Conservation (phyloP, 2,113 vertebrate genomes). For the Ploceus nigricollis region DNA sequence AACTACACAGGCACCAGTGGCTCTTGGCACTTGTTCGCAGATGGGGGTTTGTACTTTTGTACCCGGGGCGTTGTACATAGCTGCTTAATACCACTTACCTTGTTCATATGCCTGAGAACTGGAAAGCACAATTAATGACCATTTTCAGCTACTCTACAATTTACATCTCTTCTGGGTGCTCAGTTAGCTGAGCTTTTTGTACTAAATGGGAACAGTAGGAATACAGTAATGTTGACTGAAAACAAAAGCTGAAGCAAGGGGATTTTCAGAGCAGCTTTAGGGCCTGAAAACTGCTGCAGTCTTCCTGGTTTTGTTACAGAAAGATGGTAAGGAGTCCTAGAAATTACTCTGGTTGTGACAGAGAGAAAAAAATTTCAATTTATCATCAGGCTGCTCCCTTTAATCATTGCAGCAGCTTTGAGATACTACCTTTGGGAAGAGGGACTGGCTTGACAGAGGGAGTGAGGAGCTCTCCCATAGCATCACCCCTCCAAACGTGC, state of each 20-base stretch:
- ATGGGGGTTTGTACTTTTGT: background rate
- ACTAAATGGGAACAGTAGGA: background rate
- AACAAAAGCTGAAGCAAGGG: background rate
- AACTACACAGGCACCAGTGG: background rate
- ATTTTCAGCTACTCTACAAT: background rate
- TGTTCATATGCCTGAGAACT: background rate
- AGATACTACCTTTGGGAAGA: background rate
- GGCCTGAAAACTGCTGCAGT: background rate
- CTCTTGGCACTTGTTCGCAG: background rate
- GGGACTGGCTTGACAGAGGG: background rate
- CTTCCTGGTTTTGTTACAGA: background rate
- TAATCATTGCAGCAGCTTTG: background rate
- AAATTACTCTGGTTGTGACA: background rate
- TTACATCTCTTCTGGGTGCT: background rate
- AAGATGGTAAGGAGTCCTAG: background rate
- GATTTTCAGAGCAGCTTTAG: background rate
- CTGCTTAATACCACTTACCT: background rate
- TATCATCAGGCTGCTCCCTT: background rate
- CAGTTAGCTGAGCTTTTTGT: background rate
- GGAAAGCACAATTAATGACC: background rate
- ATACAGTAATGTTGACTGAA: background rate
- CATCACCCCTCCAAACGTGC: background rate
- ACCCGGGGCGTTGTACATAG: accelerated
- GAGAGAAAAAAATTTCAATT: background rate
- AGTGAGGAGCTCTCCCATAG: background rate